Base-by-base conservation (phyloP, 2,113 vertebrate species). In the Daboia siamensis region DNA sequence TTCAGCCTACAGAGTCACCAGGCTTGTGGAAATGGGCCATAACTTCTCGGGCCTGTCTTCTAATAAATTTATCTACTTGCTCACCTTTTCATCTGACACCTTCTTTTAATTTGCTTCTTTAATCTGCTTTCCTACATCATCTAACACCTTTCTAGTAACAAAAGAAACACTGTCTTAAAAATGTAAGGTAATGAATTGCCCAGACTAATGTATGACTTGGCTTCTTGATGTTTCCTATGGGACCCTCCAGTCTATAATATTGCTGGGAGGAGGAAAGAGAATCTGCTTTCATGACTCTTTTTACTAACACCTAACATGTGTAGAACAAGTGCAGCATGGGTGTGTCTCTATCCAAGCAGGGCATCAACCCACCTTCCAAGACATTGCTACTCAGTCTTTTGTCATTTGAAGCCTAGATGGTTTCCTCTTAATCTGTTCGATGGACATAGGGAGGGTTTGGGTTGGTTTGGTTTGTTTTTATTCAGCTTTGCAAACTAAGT, bases 331-430 rank as follows among this genome's bases (percentile, higher is more conserved):
- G 86, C 88, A 96, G 87, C 86, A 95, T 90, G 95, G 92, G 92
- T 95, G 96, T 94, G 57, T 44, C 90, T 93, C 91, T 92, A 59
- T 95, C 93, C 92, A 89, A 97, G 85, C 64, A 93, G 91, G 96
- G 96, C 96, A 90, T 97, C 95, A 97, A 95, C 97, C 95, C 94
- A 90, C 85, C 94, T 87, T 92, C 87, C 39, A 94, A 93, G 95
- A 95, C 96, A 96, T 95, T 94, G 94, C 93, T 96, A 87, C 95
- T 95, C 88, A 88, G 64, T 96, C 89, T 91, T 95, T 90, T 97
- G 95, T 95, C 96, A 96, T 94, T 96, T 96, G 94, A 94, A 90
- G 46, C 80, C 93, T 74, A 95, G 86, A 89, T 95, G 94, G 51
- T 80, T 93, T 96, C 91, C 94, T 97, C 95, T 96, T 93, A 95